Conservation (phyloP, 1,140 invertebrate genomes). For the Musca domestica region DNA sequence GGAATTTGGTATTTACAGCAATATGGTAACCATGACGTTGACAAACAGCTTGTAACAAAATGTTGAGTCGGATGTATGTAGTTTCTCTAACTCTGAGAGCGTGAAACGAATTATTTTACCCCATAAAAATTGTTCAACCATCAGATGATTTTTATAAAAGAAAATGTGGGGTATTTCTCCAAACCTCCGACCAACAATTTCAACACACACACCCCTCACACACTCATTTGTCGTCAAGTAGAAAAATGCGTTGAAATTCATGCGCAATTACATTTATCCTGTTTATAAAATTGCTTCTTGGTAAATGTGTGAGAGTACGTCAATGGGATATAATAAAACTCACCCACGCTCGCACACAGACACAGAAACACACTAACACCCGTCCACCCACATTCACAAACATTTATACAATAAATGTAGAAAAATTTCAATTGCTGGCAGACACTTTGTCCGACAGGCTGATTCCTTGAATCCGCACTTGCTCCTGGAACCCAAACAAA, state of each 20-base stretch:
- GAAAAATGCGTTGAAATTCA: conserved; percentile 52
- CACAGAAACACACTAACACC: background rate
- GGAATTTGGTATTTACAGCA: too few relatives aligned
- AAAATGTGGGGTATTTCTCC: too few relatives aligned
- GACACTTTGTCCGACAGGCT: background rate
- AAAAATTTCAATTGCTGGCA: conserved; percentile 16
- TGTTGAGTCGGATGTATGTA: too few relatives aligned
- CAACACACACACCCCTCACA: conserved; percentile 26
- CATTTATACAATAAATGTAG: conserved; percentile 12
- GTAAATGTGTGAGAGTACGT: conserved; percentile 21
- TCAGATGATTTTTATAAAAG: too few relatives aligned
- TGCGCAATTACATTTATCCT: conserved; percentile 55
- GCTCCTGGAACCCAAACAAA: conserved; percentile 1
- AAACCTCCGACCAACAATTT: conserved; percentile 11
- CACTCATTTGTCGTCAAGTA: background rate
- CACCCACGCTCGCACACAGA: background rate
- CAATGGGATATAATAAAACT: background rate
- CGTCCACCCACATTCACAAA: background rate
- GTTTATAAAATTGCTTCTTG: conserved; percentile 51
- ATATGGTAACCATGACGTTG: too few relatives aligned
- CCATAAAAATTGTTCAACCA: too few relatives aligned
- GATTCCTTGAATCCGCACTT: conserved; percentile 12
- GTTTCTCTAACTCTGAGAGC: too few relatives aligned
- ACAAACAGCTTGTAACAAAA: too few relatives aligned
- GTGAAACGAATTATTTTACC: too few relatives aligned